These are phyloP conservation scores for Stegostoma tigrinum DNA, from an alignment of 2,113 vertebrate species.

Conservation along the genomic window DNA sequence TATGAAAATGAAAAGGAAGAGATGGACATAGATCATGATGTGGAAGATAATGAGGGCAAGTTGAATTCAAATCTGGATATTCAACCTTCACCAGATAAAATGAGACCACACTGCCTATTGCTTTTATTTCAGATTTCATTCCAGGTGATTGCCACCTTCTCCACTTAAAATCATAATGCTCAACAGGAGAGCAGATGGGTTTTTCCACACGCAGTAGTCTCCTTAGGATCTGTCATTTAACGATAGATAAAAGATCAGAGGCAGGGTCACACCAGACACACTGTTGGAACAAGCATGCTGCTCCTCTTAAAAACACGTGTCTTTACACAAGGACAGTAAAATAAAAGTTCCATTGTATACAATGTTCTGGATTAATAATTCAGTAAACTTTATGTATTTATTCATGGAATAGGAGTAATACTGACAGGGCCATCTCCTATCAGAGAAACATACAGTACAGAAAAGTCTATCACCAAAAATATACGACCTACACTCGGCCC, in stretches of 20 bases:
- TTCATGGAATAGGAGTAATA: neutral
- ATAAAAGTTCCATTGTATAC: neutral
- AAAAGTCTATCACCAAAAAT: no score
- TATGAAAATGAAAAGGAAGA: neutral
- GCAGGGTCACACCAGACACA: neutral
- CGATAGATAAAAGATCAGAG: neutral
- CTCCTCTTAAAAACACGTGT: neutral
- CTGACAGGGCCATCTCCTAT: no score
- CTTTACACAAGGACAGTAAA: neutral
- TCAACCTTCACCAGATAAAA: neutral
- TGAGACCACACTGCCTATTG: neutral
- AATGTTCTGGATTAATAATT: neutral
- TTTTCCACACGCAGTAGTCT: neutral
- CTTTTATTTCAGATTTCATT: neutral
- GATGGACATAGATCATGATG: neutral
- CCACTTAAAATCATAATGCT: neutral
- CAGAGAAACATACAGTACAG: no score
- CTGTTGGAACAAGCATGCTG: neutral
- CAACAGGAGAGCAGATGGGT: neutral
- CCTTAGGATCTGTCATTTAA: neutral
- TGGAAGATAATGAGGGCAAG: neutral
- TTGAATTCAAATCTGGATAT: neutral
- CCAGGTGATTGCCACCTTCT: neutral
- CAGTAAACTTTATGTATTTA: neutral
- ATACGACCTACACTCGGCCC: no score